phyloP scores from a whole-genome alignment of 2,113 vertebrate species.

The Candoia aspera region DNA sequence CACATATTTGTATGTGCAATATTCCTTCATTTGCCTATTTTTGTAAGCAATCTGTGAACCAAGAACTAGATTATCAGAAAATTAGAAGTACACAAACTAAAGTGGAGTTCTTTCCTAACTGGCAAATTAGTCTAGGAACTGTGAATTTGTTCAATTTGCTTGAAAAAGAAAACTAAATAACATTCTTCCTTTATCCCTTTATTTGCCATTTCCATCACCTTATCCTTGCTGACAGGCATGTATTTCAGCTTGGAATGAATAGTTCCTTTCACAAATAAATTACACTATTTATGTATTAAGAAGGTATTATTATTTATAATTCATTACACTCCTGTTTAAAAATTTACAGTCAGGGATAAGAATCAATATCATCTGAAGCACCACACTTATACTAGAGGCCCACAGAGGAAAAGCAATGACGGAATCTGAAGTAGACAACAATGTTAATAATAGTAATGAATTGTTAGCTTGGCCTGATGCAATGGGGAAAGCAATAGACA shows the following conservation, averaged over 20 bases:
- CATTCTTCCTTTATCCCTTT: background rate
- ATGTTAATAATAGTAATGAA: slow-evolving; percentile 4
- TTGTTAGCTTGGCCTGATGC: background rate
- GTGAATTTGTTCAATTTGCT: background rate
- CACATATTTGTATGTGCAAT: background rate
- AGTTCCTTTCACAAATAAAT: background rate
- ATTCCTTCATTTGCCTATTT: background rate
- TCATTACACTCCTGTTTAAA: slow-evolving; percentile 34
- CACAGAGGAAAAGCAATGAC: slow-evolving; percentile 18
- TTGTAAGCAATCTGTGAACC: background rate
- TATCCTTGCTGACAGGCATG: background rate
- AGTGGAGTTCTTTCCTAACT: background rate
- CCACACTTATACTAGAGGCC: slow-evolving; percentile 9
- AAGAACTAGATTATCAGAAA: background rate
- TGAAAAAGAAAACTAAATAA: background rate
- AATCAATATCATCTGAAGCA: slow-evolving; percentile 26
- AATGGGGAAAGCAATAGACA: background rate
- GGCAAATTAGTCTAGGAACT: background rate
- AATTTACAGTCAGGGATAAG: slow-evolving; percentile 28
- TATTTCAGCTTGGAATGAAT: slow-evolving; percentile 19
- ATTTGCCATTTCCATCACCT: background rate
- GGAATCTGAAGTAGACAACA: background rate
- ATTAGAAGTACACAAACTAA: background rate
- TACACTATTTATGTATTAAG: slow-evolving; percentile 10
- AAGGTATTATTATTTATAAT: slow-evolving; percentile 44